Percentiles rank a stretch among this genome's conserved stretches.
Conservation (phyloP, 2,113 vertebrate species). For the Crypturellus undulatus region DNA sequence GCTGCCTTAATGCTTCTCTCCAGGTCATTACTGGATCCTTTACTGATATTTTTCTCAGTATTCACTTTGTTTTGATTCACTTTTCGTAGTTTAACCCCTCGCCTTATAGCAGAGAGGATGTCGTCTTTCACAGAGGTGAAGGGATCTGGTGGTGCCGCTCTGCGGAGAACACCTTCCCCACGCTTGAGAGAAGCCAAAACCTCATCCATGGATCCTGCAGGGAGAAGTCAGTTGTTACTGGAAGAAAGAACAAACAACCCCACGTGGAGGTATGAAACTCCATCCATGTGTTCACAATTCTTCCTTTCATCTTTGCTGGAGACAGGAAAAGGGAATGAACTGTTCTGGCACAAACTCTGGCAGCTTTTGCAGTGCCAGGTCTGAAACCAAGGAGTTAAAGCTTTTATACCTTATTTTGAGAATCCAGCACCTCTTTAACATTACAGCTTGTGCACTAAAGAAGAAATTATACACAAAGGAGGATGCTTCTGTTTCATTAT, state of each 20-base stretch:
- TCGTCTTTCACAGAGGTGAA: constrained; percentile 74
- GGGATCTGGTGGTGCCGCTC: neutral
- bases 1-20: constrained; percentile 92
- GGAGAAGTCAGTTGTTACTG: neutral
- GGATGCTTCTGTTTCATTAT: constrained; percentile 38
- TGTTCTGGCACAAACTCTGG: neutral
- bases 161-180: constrained; percentile 79
- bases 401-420: neutral
- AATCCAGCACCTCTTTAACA: neutral
- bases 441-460: neutral
- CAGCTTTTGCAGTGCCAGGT: neutral
- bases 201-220: constrained; percentile 92
- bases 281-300: neutral
- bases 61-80: constrained; percentile 59
- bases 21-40: constrained; percentile 78
- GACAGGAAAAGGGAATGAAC: neutral
- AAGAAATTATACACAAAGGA: constrained; percentile 43
- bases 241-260: neutral
- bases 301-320: neutral
- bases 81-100: constrained; percentile 91
- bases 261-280: neutral
- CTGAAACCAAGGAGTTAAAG: constrained; percentile 16
- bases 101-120: constrained; percentile 89
- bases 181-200: constrained; percentile 91
- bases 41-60: neutral